Percentiles rank a stretch among this genome's conserved stretches.
Conservation (phyloP, 2,888 invertebrate species). For the Trachelus troglodyta region DNA sequence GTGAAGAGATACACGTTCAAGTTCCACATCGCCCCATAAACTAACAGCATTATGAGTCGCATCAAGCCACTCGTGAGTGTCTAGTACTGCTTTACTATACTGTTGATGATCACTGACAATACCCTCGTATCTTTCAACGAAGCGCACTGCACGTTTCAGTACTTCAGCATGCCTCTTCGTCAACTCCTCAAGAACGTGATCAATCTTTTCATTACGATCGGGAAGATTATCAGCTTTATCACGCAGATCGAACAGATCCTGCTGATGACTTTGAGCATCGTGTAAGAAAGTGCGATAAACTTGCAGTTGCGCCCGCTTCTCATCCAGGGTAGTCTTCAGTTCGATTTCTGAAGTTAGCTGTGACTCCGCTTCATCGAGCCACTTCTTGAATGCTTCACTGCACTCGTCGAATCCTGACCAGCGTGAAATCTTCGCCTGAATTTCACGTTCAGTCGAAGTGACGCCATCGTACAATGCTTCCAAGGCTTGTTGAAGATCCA, state of each 20-base stretch:
- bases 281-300: constrained; percentile 84
- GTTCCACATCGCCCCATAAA: constrained; percentile 84
- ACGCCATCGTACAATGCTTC: constrained; percentile 85
- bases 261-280: constrained; percentile 86
- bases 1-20: constrained; percentile 86
- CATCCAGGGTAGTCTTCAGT: constrained; percentile 87
- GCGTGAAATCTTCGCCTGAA: constrained; percentile 84
- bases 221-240: constrained; percentile 85
- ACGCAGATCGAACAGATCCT: constrained; percentile 84
- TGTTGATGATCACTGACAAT: constrained; percentile 91
- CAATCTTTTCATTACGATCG: constrained; percentile 80
- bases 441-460: constrained; percentile 80
- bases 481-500: constrained; percentile 85
- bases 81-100: constrained; percentile 87
- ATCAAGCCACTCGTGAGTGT: constrained; percentile 88
- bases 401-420: constrained; percentile 94
- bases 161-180: constrained; percentile 79
- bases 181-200: constrained; percentile 77
- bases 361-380: constrained; percentile 82
- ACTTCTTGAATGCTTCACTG: constrained; percentile 79
- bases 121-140: constrained; percentile 86
- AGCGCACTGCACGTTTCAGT: constrained; percentile 77
- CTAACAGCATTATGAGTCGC: constrained; percentile 84
- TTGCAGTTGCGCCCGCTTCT: constrained; percentile 89
- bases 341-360: constrained; percentile 83